Base-by-base conservation (phyloP, 2,113 vertebrate species). In the Pseudolaguvia tuberculata region DNA sequence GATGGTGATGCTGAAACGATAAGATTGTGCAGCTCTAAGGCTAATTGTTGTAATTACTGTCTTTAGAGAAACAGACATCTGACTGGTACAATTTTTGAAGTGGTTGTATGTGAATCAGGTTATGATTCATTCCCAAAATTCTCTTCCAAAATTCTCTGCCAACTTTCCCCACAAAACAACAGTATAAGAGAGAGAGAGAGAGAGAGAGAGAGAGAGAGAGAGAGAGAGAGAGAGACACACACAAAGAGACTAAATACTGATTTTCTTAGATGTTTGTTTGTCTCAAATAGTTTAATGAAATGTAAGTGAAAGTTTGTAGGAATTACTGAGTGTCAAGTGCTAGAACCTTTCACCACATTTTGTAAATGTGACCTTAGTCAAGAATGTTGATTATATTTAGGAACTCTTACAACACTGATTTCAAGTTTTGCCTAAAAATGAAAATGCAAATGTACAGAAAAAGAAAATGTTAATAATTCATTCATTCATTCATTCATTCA, bases 81-180 rank as follows among this genome's bases (percentile, higher is more conserved):
- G 55, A 48, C 35, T 65, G 58, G 25, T 66, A 51, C 17, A 29
- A 45, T 57, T 7, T 57, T 72, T 76, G 62, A 56, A 31, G 55
- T 55, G 21, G 50, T 51, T 61, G 42, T 71, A 63, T 71, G 47
- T 61, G 65, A 65, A 42, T 56, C 68, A 71, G 39, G 58, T 72
- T 71, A 72, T 79, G 75, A 77, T 62, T 79, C 63, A 81, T 69
- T 79, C 70, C 56, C 31, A 6, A 73, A 53, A 23, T 58, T 72
- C 55, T 72, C 18, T 59, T 71, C 48, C 14, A 5, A n/a, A n/a
- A n/a, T n/a, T n/a, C n/a, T n/a, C 51, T 72, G 68, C 73, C 68
- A 53, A 51, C n/a, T 55, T 65, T 70, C 42, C 39, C 74, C 57
- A 21, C 35, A 42, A 68, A 27, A 76, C 57, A 73, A 48, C 63